Evolutionary conservation across 1,140 invertebrate species (phyloP).

Genomic region (Heliconius melpomene): DNA sequence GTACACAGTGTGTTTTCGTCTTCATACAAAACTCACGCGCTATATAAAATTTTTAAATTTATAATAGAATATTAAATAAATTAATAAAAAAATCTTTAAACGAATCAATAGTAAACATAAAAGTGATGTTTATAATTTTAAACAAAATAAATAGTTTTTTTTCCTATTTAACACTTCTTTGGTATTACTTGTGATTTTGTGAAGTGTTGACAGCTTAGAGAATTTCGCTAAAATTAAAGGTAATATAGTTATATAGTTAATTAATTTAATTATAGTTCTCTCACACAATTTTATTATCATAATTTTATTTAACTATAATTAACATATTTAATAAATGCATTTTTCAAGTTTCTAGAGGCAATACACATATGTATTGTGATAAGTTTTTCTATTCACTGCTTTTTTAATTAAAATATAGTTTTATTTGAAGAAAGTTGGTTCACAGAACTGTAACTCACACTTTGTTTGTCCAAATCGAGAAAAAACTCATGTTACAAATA

Average conservation of each 20-base stretch:
- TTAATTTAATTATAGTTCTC: too few species aligned
- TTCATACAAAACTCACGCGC: constrained; percentile 8
- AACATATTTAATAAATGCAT: too few species aligned
- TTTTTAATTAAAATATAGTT: too few species aligned
- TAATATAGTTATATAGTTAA: too few species aligned
- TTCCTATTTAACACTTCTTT: not conserved
- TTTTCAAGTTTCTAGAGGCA: too few species aligned
- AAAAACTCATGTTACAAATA: too few species aligned
- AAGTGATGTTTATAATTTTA: not conserved
- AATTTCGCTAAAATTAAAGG: not conserved
- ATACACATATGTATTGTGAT: too few species aligned
- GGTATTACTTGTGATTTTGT: not conserved
- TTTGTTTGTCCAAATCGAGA: too few species aligned
- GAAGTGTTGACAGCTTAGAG: constrained; percentile 1
- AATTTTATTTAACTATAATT: not conserved
- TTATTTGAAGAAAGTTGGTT: too few species aligned
- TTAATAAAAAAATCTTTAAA: not conserved
- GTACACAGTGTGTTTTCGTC: not conserved
- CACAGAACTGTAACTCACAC: too few species aligned
- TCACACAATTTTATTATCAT: not conserved
- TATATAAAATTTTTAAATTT: not conserved
- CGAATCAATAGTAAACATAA: not conserved
- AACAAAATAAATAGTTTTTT: not conserved
- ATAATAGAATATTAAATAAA: not conserved
- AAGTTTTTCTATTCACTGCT: too few species aligned